Conservation (phyloP, 2,113 vertebrate species). For the Mus pahari region DNA sequence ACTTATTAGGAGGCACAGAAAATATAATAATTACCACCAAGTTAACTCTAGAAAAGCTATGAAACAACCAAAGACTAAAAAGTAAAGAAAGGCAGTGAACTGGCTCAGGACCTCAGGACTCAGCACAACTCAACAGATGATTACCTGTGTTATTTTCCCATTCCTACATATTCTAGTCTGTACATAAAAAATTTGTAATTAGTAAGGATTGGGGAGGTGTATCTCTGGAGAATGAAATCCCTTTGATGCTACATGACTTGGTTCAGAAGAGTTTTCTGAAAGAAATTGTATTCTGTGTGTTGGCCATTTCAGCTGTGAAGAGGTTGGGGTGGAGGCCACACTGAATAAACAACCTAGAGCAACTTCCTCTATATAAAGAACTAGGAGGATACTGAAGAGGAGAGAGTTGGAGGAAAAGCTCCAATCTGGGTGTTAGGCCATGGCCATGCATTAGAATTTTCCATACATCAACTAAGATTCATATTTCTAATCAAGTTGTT, state of each 20-base stretch:
- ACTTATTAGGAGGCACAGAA: conserved; percentile 19
- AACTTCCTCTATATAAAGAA: neutral
- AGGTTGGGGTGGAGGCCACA: neutral
- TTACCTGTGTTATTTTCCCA: neutral
- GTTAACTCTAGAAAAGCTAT: neutral
- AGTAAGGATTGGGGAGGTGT: too few species aligned
- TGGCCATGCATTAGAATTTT: neutral
- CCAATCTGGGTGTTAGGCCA: neutral
- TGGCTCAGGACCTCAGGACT: neutral
- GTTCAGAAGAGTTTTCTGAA: neutral
- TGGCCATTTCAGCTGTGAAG: neutral
- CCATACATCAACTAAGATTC: neutral
- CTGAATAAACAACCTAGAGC: neutral
- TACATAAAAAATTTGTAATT: neutral
- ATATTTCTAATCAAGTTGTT: neutral
- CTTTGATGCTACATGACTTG: neutral
- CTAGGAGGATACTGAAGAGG: neutral
- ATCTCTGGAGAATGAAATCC: neutral
- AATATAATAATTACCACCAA: neutral
- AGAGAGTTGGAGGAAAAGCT: neutral
- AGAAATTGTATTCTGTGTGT: neutral
- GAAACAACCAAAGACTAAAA: neutral
- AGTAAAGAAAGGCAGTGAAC: neutral
- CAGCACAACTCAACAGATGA: neutral
- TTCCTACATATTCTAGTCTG: neutral